Conservation (phyloP, 2,797 vertebrate species). For the Pseudomugil tenellus region DNA sequence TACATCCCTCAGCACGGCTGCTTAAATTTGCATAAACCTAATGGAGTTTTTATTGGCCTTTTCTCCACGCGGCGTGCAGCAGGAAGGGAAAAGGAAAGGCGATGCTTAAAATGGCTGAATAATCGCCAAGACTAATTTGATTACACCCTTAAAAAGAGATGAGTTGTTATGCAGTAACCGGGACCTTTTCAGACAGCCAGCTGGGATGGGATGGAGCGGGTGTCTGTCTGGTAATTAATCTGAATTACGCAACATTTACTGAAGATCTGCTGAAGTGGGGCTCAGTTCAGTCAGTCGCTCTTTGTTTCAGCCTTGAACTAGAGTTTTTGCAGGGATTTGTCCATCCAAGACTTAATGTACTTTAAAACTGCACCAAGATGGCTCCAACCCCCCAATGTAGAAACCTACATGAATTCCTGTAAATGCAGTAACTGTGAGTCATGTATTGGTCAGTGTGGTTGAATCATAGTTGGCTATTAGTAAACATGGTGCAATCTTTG, state of each 20-base stretch:
- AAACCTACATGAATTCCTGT: slow-evolving; percentile 52
- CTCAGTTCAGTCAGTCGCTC: slow-evolving; percentile 25
- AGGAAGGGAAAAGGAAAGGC: slow-evolving; percentile 61
- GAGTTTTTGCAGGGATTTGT: slow-evolving; percentile 35
- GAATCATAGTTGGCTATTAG: slow-evolving; percentile 66
- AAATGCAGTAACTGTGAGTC: slow-evolving; percentile 58
- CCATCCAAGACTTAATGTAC: slow-evolving; percentile 26
- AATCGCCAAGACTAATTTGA: slow-evolving; percentile 78
- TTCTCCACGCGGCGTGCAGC: slow-evolving; percentile 60
- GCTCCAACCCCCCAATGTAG: not conserved
- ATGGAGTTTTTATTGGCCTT: slow-evolving; percentile 81
- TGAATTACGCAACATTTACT: slow-evolving; percentile 64
- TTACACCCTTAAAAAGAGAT: slow-evolving; percentile 70
- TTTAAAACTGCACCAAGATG: slow-evolving; percentile 29
- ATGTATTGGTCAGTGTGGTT: slow-evolving; percentile 44
- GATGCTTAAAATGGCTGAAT: slow-evolving; percentile 71
- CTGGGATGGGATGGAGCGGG: slow-evolving; percentile 48
- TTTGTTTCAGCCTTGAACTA: slow-evolving; percentile 53
- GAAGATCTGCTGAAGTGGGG: slow-evolving; percentile 52
- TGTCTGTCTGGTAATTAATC: slow-evolving; percentile 72
- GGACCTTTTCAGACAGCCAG: slow-evolving; percentile 56
- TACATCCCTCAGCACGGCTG: slow-evolving; percentile 61
- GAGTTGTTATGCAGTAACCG: slow-evolving; percentile 69
- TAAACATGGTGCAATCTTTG: slow-evolving; percentile 55
- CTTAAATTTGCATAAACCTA: slow-evolving; percentile 82